phyloP scores from a whole-genome alignment of 2,113 vertebrate species.

The Zapus hudsonius region DNA sequence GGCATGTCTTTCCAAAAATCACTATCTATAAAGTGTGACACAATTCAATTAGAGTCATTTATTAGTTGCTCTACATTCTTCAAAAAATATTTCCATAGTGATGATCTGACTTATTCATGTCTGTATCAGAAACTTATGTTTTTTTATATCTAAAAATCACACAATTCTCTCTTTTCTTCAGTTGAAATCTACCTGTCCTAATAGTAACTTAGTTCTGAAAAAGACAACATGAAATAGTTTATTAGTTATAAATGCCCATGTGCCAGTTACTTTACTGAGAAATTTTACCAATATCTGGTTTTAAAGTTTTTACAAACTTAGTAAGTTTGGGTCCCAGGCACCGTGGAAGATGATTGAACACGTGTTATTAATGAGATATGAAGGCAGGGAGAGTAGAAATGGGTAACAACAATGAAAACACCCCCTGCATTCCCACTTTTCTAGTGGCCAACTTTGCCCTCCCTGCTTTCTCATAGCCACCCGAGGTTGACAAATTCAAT shows the following conservation, averaged over 20 bases:
- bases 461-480: neutral
- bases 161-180: neutral
- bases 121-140: neutral
- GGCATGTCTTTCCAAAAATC: neutral
- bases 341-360: neutral
- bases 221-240: rapidly evolving
- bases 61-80: neutral
- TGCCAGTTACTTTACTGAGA: neutral
- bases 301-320: neutral
- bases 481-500: neutral
- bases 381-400: neutral
- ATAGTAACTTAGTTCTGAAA: neutral
- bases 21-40: neutral
- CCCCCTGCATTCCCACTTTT: neutral
- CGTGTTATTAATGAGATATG: neutral
- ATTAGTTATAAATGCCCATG: too few species aligned
- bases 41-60: neutral
- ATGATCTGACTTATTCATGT: neutral
- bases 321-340: neutral
- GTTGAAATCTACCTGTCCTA: neutral
- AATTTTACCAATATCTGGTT: neutral
- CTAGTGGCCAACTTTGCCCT: neutral
- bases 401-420: neutral
- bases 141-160: neutral
- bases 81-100: neutral